Evolutionary conservation across 1,140 invertebrate genomes (phyloP), one percentile per base, ranked within the genome.

Genomic region (Tetraneura akinire): DNA sequence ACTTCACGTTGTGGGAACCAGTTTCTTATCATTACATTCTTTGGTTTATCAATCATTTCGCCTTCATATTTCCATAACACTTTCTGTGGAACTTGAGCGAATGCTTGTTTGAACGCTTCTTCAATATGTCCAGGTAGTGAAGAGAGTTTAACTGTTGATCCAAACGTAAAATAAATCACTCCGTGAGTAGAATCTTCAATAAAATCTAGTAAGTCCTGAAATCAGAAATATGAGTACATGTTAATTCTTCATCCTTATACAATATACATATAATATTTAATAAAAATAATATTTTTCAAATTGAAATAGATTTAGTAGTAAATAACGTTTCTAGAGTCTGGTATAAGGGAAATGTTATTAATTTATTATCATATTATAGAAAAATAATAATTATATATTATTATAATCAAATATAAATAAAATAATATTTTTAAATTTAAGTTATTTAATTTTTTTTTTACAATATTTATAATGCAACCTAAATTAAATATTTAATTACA

Each of bases 151-250:
- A 80, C 37, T 9, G 71, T 8, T 5, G 90, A 90, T 0, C 91
- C 91, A 81, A 92, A 87, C 53, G 89, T 90, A 84, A 92, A 92
- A 81, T 90, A 91, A 45, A 92, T 89, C n/a, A n/a, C n/a, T n/a
- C n/a, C n/a, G n/a, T n/a, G n/a, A n/a, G n/a, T n/a, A n/a, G n/a
- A n/a, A n/a, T 81, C 83, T 29, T 84, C 81, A 3, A 84, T 70
- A 37, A 71, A 83, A 47, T 73, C 51, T 80, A 82, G 71, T 29
- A 83, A 66, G 42, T 83, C 81, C 83, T 83, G 84, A 18, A 18
- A 14, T 62, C 3, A 1, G 18, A 62, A 26, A 0, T 16, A 18
- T 18, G 26, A 55, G 23, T 26, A 82, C 14, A 2, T 16, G 53
- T 21, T 23, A n/a, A n/a, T n/a, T n/a, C n/a, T n/a, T n/a, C n/a